These are phyloP conservation scores for Mya arenaria DNA, from an alignment of 1,140 invertebrate genomes.

Conservation along the genomic window DNA sequence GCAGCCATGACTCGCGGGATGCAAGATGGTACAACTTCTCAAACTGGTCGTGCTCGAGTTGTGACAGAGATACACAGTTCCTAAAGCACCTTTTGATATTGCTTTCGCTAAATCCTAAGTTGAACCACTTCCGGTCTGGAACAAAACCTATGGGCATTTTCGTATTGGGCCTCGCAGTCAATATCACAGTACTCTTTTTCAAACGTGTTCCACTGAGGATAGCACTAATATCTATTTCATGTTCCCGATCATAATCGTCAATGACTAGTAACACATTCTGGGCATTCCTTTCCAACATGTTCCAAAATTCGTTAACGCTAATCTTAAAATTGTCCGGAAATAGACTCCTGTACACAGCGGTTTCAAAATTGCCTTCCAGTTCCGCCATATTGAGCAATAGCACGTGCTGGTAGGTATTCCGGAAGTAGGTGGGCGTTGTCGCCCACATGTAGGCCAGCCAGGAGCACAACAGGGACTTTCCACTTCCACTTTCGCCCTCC, in stretches of 20 bases:
- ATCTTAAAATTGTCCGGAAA: conserved; percentile 63
- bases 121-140: conserved; percentile 67
- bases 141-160: conserved; percentile 35
- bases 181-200: conserved; percentile 59
- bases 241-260: conserved; percentile 66
- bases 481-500: conserved; percentile 69
- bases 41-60: conserved; percentile 64
- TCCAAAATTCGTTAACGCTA: conserved; percentile 64
- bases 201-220: conserved; percentile 61
- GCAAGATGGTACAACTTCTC: conserved; percentile 60
- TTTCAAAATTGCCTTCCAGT: conserved; percentile 57
- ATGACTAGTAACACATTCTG: conserved; percentile 65
- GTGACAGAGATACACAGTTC: conserved; percentile 58
- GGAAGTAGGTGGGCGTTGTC: conserved; percentile 63
- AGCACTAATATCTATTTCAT: conserved; percentile 55
- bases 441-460: conserved; percentile 71
- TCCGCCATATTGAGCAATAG: conserved; percentile 62
- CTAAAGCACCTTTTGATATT: conserved; percentile 64
- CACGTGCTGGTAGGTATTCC: conserved; percentile 61
- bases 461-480: conserved; percentile 68
- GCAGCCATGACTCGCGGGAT: conserved; percentile 54
- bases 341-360: conserved; percentile 55
- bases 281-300: conserved; percentile 62
- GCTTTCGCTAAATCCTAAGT: conserved; percentile 61
- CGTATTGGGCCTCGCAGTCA: conserved; percentile 60